phyloP scores from a whole-genome alignment of 2,888 invertebrate genomes.

The Strigamia maritima region DNA sequence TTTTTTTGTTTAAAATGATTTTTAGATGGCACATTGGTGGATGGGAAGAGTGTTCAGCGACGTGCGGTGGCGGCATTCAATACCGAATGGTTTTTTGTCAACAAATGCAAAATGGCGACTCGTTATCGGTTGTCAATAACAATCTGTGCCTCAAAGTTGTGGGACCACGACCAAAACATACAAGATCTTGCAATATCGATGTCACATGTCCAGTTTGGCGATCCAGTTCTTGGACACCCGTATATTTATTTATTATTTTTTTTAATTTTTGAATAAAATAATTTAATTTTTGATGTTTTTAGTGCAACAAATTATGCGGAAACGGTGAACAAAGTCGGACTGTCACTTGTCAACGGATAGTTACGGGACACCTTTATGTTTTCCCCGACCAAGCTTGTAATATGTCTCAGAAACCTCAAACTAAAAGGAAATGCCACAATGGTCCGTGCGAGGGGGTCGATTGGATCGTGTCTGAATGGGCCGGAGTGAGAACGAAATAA shows the following conservation, averaged over 20 bases:
- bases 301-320: conserved; percentile 90
- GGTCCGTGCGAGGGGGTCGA: conserved; percentile 86
- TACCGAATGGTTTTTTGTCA: conserved; percentile 68
- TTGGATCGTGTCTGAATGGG: conserved; percentile 84
- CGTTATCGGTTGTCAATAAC: conserved; percentile 69
- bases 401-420: conserved; percentile 65
- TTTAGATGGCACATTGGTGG: conserved; percentile 67
- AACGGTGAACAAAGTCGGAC: conserved; percentile 76
- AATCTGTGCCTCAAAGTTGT: conserved; percentile 64
- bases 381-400: conserved; percentile 62
- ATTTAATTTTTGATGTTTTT: conserved; percentile 43
- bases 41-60: conserved; percentile 78
- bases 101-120: conserved; percentile 70
- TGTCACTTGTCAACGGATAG: conserved; percentile 72
- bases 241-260: conserved; percentile 50
- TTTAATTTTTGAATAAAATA: conserved; percentile 24
- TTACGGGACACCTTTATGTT: conserved; percentile 59
- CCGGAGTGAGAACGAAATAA: conserved; percentile 73
- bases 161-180: conserved; percentile 67
- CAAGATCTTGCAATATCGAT: conserved; percentile 71
- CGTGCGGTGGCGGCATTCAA: conserved; percentile 68
- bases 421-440: conserved; percentile 63
- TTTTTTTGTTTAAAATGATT: background rate
- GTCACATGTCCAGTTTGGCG: conserved; percentile 82
- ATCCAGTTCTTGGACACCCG: conserved; percentile 84